Evolutionary conservation across 2,797 vertebrate species (phyloP), one percentile per base, ranked within the genome.

Genomic region (Brachyrhaphis roseni): DNA sequence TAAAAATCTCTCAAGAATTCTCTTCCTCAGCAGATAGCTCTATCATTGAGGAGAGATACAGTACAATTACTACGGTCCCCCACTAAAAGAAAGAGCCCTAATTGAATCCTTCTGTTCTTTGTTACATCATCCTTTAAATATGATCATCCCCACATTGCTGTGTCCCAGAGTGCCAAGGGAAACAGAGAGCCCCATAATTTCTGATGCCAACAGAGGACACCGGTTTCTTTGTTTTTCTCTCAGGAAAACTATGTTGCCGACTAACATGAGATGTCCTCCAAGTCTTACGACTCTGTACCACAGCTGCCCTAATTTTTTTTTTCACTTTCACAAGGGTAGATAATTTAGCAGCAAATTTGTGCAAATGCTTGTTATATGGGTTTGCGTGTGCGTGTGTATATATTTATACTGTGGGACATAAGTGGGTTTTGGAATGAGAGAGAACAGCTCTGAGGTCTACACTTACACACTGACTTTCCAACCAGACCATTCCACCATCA

Each of bases 201-300:
- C 82, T 31, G 51, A 85, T 84, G 89, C 85, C 73, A 76, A 73
- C 70, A 78, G 75, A 92, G 87, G 86, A 95, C 93, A 96, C 92
- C 93, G 39, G 83, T 55, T 86, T 84, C 93, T 95, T 94, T 95
- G 95, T 95, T 87, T 91, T 64, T 34, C 76, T 31, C 11, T 78
- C 85, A 77, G 84, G 82, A 76, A 82, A 86, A 87, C 78, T 84
- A 81, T 66, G 78, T 71, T 88, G 86, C 84, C 81, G 49, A 80
- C 83, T 94, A 89, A 64, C 85, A 95, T 95, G 85, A 94, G 92
- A 94, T 92, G 76, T 87, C 86, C 86, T 84, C 88, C 88, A 88
- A 90, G 87, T 79, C 78, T 41, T 55, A 73, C 86, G 75, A 78
- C 73, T 84, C 81, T 2, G 72, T 85, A 77, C 86, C 86, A 85